phyloP scores from a whole-genome alignment of 2,888 invertebrate genomes.

The Macaria notata region DNA sequence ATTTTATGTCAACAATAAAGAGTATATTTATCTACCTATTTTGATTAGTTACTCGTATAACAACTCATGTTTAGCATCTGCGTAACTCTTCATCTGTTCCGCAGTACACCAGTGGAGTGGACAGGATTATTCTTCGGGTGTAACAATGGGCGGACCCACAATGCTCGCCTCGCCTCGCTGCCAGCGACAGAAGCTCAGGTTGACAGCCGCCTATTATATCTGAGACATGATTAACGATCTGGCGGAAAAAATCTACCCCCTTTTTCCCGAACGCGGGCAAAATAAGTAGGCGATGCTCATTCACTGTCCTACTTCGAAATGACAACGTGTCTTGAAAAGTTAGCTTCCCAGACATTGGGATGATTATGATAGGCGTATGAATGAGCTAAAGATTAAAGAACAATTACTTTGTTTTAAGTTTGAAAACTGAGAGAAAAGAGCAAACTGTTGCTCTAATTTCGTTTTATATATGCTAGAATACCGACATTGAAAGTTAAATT shows the following conservation, averaged over 20 bases:
- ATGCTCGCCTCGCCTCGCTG: conserved; percentile 22
- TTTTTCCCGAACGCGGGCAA: conserved; percentile 8
- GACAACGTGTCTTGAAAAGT: not conserved
- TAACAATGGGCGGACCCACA: conserved; percentile 35
- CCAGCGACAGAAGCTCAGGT: conserved; percentile 39
- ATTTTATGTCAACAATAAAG: too few relatives aligned
- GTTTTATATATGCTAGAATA: too few relatives aligned
- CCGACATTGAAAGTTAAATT: too few relatives aligned
- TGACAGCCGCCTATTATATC: conserved; percentile 50
- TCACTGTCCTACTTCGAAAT: conserved; percentile 1
- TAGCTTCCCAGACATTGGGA: not conserved
- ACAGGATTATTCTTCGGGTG: conserved; percentile 34
- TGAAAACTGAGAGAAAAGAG: not conserved
- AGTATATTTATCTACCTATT: too few relatives aligned
- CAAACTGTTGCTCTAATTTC: not conserved
- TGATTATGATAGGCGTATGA: not conserved
- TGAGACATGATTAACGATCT: conserved; percentile 47
- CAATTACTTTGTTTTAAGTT: not conserved
- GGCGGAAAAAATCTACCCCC: conserved; percentile 37
- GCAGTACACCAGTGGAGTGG: conserved; percentile 19
- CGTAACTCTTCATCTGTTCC: not conserved
- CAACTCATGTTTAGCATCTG: too few relatives aligned
- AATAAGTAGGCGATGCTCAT: conserved; percentile 14
- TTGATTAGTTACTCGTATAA: too few relatives aligned
- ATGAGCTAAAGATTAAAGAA: not conserved